Conservation (phyloP, 2,888 invertebrate genomes). For the Polylopha cassiicola region DNA sequence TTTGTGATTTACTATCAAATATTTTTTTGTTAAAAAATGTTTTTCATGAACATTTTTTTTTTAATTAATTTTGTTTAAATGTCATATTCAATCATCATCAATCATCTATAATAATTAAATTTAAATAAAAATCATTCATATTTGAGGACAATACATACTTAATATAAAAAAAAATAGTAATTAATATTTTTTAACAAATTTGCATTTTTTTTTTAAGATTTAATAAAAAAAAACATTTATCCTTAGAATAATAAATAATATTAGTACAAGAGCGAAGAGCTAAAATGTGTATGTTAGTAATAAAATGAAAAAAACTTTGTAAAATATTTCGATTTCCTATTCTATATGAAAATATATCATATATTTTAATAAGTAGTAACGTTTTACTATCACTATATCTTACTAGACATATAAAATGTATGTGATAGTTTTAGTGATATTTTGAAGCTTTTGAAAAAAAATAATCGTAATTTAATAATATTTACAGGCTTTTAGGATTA, state of each 20-base stretch:
- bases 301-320: slow-evolving; percentile 52
- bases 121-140: slow-evolving; percentile 42
- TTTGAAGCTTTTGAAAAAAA: slow-evolving; percentile 16
- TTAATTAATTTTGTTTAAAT: not conserved
- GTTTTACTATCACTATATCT: slow-evolving; percentile 25
- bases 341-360: slow-evolving; percentile 27
- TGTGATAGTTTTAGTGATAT: slow-evolving; percentile 19
- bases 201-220: slow-evolving; percentile 17
- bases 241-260: slow-evolving; percentile 22
- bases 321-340: slow-evolving; percentile 38
- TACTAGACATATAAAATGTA: slow-evolving; percentile 18
- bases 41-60: too few species aligned
- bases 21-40: too few species aligned
- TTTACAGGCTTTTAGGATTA: too few species aligned
- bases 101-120: not conserved
- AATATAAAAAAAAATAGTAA: slow-evolving; percentile 5
- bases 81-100: not conserved
- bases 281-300: slow-evolving; percentile 67
- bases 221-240: slow-evolving; percentile 17
- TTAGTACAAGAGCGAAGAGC: slow-evolving; percentile 45
- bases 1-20: slow-evolving; percentile 1
- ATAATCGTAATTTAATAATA: too few species aligned
- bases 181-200: slow-evolving; percentile 23
- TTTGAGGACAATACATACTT: slow-evolving; percentile 34
- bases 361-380: slow-evolving; percentile 26